A percentile compares a stretch with the other conserved stretches of the same genome.
These are phyloP conservation scores for Drosophila helvetica DNA, from an alignment of 2,888 invertebrate species.

Conservation along the genomic window DNA sequence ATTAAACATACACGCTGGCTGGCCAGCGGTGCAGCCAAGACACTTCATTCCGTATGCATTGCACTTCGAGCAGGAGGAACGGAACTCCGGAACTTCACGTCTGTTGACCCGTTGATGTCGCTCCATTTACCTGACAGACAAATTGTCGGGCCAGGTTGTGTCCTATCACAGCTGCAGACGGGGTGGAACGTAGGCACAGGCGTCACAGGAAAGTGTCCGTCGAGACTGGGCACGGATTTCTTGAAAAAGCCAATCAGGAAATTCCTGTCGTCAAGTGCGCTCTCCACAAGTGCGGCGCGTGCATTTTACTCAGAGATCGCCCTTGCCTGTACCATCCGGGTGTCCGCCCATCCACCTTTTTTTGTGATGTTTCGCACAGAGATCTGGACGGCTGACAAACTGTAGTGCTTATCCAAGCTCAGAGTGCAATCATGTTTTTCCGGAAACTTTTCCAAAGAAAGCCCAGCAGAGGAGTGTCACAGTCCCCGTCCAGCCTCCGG, in stretches of 20 bases:
- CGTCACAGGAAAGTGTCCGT: not conserved
- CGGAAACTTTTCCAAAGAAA: not conserved
- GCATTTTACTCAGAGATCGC: no score
- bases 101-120: constrained; percentile 13
- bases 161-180: not conserved
- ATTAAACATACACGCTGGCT: no score
- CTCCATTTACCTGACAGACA: constrained; percentile 5
- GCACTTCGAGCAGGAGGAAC: not conserved
- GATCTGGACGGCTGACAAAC: no score
- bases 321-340: no score
- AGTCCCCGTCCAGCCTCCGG: no score
- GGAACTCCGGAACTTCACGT: no score
- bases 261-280: no score
- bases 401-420: not conserved
- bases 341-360: no score
- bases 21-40: no score
- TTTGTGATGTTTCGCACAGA: not conserved
- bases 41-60: not conserved
- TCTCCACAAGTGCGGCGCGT: no score
- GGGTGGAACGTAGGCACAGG: no score
- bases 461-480: not conserved
- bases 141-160: not conserved
- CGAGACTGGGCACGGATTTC: not conserved
- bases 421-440: not conserved
- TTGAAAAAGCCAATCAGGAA: not conserved